These are phyloP conservation scores for Macrophya alboannulata DNA, from an alignment of 2,888 invertebrate species.

Conservation along the genomic window DNA sequence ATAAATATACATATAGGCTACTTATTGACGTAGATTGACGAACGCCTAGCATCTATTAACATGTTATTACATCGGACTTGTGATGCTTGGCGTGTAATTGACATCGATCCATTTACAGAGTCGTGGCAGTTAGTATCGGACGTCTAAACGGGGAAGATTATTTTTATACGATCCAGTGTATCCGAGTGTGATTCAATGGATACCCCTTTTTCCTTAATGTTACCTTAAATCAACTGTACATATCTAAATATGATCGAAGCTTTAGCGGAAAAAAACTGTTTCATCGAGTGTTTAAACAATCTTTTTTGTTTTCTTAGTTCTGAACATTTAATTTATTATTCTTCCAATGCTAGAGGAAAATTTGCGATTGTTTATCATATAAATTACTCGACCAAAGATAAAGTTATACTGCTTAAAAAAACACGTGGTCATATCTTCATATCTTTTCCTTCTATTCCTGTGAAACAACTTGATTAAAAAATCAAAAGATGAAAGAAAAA, in stretches of 20 bases:
- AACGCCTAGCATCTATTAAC: slow-evolving; percentile 55
- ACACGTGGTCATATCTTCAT: slow-evolving; percentile 17
- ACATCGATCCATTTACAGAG: slow-evolving; percentile 48
- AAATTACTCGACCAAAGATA: slow-evolving; percentile 11
- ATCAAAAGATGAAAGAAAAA: neutral
- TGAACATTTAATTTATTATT: slow-evolving; percentile 14
- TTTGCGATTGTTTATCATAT: slow-evolving; percentile 42
- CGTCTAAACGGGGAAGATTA: slow-evolving; percentile 38
- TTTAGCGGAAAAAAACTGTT: neutral
- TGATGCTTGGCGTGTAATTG: slow-evolving; percentile 49
- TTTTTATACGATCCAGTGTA: slow-evolving; percentile 30
- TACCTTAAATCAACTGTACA: neutral
- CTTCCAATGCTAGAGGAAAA: neutral
- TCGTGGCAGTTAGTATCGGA: slow-evolving; percentile 30
- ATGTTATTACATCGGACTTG: slow-evolving; percentile 53
- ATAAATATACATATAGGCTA: slow-evolving; percentile 35
- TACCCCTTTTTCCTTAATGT: neutral
- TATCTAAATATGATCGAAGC: neutral
- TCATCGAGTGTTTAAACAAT: slow-evolving; percentile 4
- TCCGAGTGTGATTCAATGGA: slow-evolving; percentile 27
- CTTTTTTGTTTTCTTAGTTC: neutral
- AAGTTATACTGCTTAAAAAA: neutral
- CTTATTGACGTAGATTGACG: slow-evolving; percentile 54
- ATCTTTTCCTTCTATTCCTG: neutral
- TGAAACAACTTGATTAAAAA: neutral